Evolutionary conservation across 2,113 vertebrate species (phyloP), one percentile per base, ranked within the genome.

Genomic region (Aviceda subcristata): DNA sequence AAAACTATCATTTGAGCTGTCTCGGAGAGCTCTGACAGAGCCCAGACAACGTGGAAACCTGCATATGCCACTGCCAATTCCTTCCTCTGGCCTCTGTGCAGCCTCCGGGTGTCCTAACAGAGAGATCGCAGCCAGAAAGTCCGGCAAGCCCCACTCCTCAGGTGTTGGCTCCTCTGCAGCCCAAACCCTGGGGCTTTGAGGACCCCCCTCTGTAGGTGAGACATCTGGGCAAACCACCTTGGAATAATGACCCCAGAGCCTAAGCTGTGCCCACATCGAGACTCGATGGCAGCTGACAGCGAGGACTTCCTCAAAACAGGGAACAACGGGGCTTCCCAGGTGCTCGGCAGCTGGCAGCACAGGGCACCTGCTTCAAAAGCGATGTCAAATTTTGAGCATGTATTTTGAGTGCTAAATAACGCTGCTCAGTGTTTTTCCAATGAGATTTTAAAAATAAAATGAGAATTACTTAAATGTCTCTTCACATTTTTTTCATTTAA

Each of bases 251-350:
- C 13, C 62, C 23, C 14, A 41, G 48, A 23, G 22, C 2, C 8
- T 39, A 13, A 85, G 38, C 24, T 53, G 41, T 68, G 51, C 17
- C 12, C 24, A 14, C 20, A 11, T 48, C 16, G 10, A 22, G 22
- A 36, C 53, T 50, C 3, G 1, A 27, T 0, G 20, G 64, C 86
- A 21, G 82, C 60, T 18, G 36, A 2, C 60, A 60, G 48, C 0
- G 3, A n/a, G 56, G 39, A 59, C 24, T 39, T 24, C 12, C 41
- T 26, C 36, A 0, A 10, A 89, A 4, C 6, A 26, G 24, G 60
- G 24, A 53, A 17, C 10, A 20, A 11, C 1, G 1, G n/a, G 29
- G 30, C 32, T 59, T 56, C 71, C 57, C 0, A 0, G 32, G 29
- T 12, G 19, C 46, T 73, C 5, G 0, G 78, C 73, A 39, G 41